Evolutionary conservation across 2,797 vertebrate species (phyloP).

Genomic region (Acestrorhynchus altus): DNA sequence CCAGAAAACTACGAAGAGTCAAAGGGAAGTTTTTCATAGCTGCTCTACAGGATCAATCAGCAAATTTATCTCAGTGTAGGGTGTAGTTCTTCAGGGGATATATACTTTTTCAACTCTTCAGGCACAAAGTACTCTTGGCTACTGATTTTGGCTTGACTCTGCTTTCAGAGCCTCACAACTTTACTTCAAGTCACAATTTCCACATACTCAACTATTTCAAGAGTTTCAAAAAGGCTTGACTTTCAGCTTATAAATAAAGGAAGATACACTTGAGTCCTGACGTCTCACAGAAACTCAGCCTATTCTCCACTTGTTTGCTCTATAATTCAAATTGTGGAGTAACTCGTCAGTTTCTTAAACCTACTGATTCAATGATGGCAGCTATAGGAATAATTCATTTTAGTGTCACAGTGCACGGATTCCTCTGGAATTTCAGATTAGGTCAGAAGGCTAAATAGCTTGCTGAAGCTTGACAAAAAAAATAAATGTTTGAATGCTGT

Average conservation of each 20-base stretch:
- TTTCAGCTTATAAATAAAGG: conserved; percentile 39
- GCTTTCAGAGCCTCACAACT: conserved; percentile 36
- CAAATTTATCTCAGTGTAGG: conserved; percentile 33
- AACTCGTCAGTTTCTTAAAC: conserved; percentile 43
- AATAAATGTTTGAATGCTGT: not conserved
- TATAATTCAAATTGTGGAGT: conserved; percentile 54
- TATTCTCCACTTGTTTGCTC: conserved; percentile 53
- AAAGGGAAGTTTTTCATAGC: conserved; percentile 14
- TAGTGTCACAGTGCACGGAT: not conserved
- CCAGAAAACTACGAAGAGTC: conserved; percentile 16
- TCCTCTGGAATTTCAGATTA: not conserved
- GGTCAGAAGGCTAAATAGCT: not conserved
- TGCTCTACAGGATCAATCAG: conserved; percentile 36
- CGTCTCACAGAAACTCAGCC: conserved; percentile 49
- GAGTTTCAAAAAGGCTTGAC: conserved; percentile 32
- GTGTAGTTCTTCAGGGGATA: conserved; percentile 43
- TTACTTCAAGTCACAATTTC: conserved; percentile 23
- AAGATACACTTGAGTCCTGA: conserved; percentile 41
- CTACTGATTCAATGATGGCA: conserved; percentile 52
- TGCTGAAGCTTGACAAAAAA: not conserved
- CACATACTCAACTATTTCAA: conserved; percentile 30
- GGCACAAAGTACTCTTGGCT: conserved; percentile 28
- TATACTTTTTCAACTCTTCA: conserved; percentile 40
- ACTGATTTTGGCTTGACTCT: conserved; percentile 42
- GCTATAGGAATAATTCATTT: conserved; percentile 42